Percentiles rank a stretch among this genome's conserved stretches.
Conservation (phyloP, 2,888 invertebrate species). For the Enchytraeus crypticus region DNA sequence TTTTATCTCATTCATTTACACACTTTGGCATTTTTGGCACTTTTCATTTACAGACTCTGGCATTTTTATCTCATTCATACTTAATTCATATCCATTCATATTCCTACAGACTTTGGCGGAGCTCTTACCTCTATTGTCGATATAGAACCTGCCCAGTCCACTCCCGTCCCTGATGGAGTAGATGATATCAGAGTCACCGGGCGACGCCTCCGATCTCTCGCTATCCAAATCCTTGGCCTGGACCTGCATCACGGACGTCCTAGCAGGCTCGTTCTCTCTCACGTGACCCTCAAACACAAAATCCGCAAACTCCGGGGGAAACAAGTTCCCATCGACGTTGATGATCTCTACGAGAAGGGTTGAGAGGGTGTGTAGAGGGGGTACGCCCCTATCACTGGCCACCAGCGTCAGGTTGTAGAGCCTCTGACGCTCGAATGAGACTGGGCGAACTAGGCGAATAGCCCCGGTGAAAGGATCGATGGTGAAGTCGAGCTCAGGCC, state of each 20-base stretch:
- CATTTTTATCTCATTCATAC: too few relatives aligned
- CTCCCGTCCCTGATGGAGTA: slow-evolving; percentile 81
- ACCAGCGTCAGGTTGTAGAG: slow-evolving; percentile 77
- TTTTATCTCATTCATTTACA: too few relatives aligned
- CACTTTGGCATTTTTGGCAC: too few relatives aligned
- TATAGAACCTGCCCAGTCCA: slow-evolving; percentile 81
- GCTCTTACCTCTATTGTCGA: slow-evolving; percentile 79
- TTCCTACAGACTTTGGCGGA: too few relatives aligned
- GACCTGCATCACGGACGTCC: slow-evolving; percentile 67
- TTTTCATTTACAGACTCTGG: too few relatives aligned
- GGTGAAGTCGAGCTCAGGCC: slow-evolving; percentile 11
- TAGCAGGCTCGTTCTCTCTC: slow-evolving; percentile 69
- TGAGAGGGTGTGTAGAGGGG: slow-evolving; percentile 67
- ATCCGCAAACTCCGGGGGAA: slow-evolving; percentile 72
- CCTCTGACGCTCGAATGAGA: slow-evolving; percentile 83
- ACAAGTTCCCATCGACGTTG: slow-evolving; percentile 87
- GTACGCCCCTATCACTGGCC: slow-evolving; percentile 71
- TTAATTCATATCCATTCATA: too few relatives aligned
- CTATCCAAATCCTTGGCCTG: slow-evolving; percentile 69
- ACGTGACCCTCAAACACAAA: slow-evolving; percentile 68
- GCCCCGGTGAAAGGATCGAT: slow-evolving; percentile 64
- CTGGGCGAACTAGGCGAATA: slow-evolving; percentile 64
- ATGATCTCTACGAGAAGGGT: slow-evolving; percentile 68
- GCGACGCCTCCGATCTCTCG: slow-evolving; percentile 53
- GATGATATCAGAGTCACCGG: slow-evolving; percentile 69